Conservation (phyloP, 2,888 invertebrate species). For the Machimus atricapillus region DNA sequence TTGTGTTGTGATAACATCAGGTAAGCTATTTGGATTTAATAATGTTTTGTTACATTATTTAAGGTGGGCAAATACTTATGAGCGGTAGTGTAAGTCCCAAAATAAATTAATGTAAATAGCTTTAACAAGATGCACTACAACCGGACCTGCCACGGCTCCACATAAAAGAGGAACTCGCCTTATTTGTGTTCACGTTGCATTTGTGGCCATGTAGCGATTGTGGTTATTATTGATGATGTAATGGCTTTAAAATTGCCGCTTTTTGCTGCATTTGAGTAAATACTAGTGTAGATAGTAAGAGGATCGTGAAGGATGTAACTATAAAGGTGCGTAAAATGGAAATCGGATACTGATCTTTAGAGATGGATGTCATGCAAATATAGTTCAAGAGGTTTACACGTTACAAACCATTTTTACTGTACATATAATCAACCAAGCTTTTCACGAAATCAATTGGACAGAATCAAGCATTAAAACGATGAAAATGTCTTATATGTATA, state of each 20-base stretch:
- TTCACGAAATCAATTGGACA: not conserved
- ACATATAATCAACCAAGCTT: slow-evolving; percentile 22
- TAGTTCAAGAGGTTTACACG: not conserved
- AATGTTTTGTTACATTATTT: too few relatives aligned
- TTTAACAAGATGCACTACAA: not conserved
- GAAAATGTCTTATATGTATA: slow-evolving; percentile 25
- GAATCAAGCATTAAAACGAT: not conserved
- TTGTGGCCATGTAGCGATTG: not conserved
- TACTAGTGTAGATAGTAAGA: not conserved
- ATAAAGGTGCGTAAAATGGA: not conserved
- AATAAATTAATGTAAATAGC: not conserved
- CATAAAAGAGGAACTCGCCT: not conserved
- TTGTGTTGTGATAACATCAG: too few relatives aligned
- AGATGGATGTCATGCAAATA: not conserved
- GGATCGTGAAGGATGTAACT: not conserved
- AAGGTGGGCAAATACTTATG: too few relatives aligned
- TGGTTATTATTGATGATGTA: not conserved
- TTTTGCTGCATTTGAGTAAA: not conserved
- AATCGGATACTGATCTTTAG: not conserved
- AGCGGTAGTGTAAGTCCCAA: not conserved
- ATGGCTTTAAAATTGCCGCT: not conserved
- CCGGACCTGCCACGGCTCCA: not conserved
- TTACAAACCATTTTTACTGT: slow-evolving; percentile 17
- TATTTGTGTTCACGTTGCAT: slow-evolving; percentile 20
- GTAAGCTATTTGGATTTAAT: too few relatives aligned